Evolutionary conservation across 2,888 invertebrate species (phyloP), one percentile per base, ranked within the genome.

Genomic region (Andrena bucephala): DNA sequence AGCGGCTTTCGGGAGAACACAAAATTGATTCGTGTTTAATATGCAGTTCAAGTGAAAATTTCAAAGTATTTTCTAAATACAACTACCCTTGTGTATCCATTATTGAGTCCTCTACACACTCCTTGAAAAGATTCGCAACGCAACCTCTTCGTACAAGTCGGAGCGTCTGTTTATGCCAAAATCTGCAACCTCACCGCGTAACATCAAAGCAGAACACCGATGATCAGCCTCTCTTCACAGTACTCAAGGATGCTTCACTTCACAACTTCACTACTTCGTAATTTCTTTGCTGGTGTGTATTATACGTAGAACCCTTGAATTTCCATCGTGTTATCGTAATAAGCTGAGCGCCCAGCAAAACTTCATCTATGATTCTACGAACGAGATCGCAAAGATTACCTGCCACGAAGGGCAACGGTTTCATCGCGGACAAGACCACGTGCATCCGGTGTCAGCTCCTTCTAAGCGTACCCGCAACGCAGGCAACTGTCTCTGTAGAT

Each of bases 371-470:
- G 52, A 70, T 70, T 57, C 63, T 50, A 54, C 13, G 20, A 63
- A 50, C 57, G 72, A 81, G 81, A 79, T 81, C 59, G 68, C 80
- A 54, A 62, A 68, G 79, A 81, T 81, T 79, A 79, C 80, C 81
- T 81, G 81, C 80, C 81, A 79, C 67, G 57, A 27, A 13, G 68
- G 50, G 81, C 71, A 81, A 81, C 72, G 79, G 72, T 81, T 81
- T 81, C 80, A 81, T 81, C 68, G 68, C 67, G 67, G 57, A 67
- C 63, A 67, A 72, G 67, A n/a, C 62, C 5, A 54, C 29, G 63
- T 4, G 71, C 57, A 70, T 70, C 65, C 70, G 59, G 33, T 33
- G 42, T 67, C 4, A 1, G 5, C 42, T 13, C 29, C 13, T n/a
- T 29, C 36, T 16, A 57, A 65, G 66, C 42, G 36, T 3, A 42